Evolutionary conservation across 2,113 vertebrate species (phyloP), one percentile per base, ranked within the genome.

Genomic region (Junco hyemalis): DNA sequence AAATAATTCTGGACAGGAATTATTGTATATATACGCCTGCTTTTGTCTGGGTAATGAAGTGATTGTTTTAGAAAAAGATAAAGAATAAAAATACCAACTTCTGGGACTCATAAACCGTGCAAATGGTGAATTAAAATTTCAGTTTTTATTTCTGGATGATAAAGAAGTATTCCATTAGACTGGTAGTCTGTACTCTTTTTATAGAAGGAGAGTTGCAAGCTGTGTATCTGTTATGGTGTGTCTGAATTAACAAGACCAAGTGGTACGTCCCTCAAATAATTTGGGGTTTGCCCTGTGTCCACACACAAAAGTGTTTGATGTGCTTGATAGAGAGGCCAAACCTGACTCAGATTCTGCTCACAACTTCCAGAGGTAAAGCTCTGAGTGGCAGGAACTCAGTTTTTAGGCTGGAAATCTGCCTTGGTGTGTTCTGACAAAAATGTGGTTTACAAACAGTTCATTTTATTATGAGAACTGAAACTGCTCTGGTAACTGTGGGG

Each of bases 401-500:
- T 47, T 29, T 78, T 14, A 19, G 9, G 14, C 60, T 64, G 59
- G 36, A 60, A 72, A 42, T 36, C 36, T 80, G 13, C 40, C 29
- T 36, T 15, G 14, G 68, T 45, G 14, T 6, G 22, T 25, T 42
- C 26, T 48, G 64, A 60, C 60, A 63, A 18, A 50, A 68, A 50
- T 15, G 29, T 29, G 6, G 7, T 56, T 90, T 93, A 40, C 38
- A 33, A 66, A 24, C 1, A 2, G 2, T 48, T 17, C 3, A 12
- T 81, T 91, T 74, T 54, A 45, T 63, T 23, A 7, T 0, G 1
- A 21, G 53, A 59, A n/a, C 44, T 60, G 19, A 51, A 85, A 64
- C 21, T 59, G 16, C 12, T 50, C n/a, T 0, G 1, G 10, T 31
- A 9, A 8, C 44, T 54, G 11, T 9, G 45, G 18, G 11, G 18